These are phyloP conservation scores for Lepidotrigona ventralis DNA, from an alignment of 1,140 invertebrate genomes.

Conservation along the genomic window DNA sequence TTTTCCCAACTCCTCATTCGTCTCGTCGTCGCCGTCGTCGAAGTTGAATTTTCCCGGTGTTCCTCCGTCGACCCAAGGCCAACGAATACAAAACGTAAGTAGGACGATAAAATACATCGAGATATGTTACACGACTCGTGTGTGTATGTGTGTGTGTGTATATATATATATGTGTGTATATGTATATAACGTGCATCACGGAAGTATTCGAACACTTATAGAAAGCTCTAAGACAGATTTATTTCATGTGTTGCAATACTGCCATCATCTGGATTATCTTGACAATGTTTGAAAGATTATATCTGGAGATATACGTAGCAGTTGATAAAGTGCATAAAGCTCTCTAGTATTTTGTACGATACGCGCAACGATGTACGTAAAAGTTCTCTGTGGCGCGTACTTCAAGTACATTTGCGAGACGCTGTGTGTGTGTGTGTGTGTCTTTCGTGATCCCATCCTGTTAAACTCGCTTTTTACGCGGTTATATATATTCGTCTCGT, in stretches of 20 bases:
- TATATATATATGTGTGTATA: no score
- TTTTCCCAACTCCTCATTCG: not conserved
- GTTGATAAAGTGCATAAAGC: not conserved
- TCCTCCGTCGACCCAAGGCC: not conserved
- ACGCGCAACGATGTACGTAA: not conserved
- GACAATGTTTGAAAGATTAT: no score
- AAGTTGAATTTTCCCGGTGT: not conserved
- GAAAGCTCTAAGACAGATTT: no score
- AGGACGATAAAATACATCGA: not conserved
- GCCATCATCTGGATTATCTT: no score
- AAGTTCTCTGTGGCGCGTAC: not conserved
- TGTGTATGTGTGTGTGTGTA: no score
- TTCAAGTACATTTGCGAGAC: not conserved
- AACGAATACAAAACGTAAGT: slow-evolving; percentile 5
- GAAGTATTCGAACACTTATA: not conserved
- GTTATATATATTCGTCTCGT: not conserved
- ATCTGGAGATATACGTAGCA: no score
- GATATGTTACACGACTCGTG: not conserved
- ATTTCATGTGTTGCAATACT: no score
- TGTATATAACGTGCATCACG: not conserved
- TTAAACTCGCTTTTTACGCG: not conserved
- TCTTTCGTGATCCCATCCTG: not conserved
- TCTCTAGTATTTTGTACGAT: no score
- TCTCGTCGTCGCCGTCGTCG: not conserved
- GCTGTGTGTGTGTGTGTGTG: not conserved